phyloP scores from a whole-genome alignment of 2,797 vertebrate species.

The Pangasius mekongensis region DNA sequence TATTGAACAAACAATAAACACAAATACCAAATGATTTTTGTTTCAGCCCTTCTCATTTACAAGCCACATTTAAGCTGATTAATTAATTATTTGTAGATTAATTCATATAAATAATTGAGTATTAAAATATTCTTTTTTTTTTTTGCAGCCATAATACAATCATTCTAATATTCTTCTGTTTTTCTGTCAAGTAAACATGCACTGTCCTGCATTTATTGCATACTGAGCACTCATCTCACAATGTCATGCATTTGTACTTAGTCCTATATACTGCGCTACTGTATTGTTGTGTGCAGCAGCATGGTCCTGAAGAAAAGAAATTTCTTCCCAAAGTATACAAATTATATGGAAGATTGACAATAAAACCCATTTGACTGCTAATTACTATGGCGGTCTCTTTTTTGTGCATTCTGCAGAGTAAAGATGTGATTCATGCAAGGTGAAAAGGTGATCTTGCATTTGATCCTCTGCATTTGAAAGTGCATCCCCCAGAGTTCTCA shows the following conservation, averaged over 20 bases:
- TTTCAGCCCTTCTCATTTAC: neutral
- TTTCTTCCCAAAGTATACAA: neutral
- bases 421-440: neutral
- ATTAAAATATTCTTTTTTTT: neutral
- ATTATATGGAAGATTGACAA: neutral
- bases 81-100: neutral
- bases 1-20: neutral
- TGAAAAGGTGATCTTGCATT: neutral
- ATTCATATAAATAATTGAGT: neutral
- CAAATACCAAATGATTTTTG: neutral
- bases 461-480: neutral
- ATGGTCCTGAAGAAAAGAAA: neutral
- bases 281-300: neutral
- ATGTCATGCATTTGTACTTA: neutral
- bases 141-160: neutral
- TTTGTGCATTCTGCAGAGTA: neutral
- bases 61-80: neutral
- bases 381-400: neutral
- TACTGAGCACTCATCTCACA: neutral
- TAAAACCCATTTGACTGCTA: neutral
- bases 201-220: neutral
- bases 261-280: neutral
- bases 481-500: neutral
- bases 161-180: neutral
- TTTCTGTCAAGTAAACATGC: too few relatives aligned